These are phyloP conservation scores for Leptinotarsa lineolata DNA, from an alignment of 1,140 invertebrate genomes.

Conservation along the genomic window DNA sequence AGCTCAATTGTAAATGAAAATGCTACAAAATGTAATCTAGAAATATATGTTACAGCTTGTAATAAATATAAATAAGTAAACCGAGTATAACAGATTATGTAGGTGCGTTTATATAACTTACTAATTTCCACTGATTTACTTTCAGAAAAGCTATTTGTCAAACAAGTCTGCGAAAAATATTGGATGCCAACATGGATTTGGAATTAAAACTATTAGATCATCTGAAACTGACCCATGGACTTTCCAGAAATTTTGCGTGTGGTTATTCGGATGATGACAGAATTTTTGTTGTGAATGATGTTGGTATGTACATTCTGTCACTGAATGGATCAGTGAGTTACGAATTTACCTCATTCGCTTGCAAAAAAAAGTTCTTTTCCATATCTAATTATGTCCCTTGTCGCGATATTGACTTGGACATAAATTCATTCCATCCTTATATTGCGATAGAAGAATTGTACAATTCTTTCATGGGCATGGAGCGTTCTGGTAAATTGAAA, in stretches of 20 bases:
- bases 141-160: neutral
- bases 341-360: conserved; percentile 20
- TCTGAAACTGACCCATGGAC: conserved; percentile 29
- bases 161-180: neutral
- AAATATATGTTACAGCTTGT: too few relatives aligned
- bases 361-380: conserved; percentile 34
- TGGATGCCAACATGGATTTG: conserved; percentile 9
- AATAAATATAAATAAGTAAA: too few relatives aligned
- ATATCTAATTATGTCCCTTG: conserved; percentile 33
- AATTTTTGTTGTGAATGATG: conserved; percentile 36
- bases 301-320: conserved; percentile 35
- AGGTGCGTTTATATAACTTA: too few relatives aligned
- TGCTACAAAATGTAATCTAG: too few relatives aligned
- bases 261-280: conserved; percentile 35
- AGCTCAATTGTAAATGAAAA: too few relatives aligned
- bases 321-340: conserved; percentile 32
- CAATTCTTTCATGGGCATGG: conserved; percentile 30
- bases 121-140: too few relatives aligned
- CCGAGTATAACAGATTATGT: too few relatives aligned
- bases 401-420: conserved; percentile 37
- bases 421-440: conserved; percentile 37
- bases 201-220: conserved; percentile 35
- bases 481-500: conserved; percentile 34
- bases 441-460: conserved; percentile 38
- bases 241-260: conserved; percentile 37